Percentiles rank a stretch among this genome's conserved stretches.
Conservation (phyloP, 2,797 vertebrate species). For the Hoplostethus mediterraneus region DNA sequence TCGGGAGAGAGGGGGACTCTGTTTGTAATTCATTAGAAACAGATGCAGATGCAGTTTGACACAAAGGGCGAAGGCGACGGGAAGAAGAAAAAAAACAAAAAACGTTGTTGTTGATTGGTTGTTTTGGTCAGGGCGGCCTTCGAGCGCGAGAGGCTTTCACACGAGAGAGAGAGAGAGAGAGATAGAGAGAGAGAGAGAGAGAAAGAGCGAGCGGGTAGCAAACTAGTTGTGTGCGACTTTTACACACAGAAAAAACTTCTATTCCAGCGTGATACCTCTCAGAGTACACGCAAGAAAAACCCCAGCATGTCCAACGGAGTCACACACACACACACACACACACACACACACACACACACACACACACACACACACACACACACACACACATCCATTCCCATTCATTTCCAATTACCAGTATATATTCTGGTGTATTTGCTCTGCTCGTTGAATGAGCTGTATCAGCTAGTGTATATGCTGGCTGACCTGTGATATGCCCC, state of each 20-base stretch:
- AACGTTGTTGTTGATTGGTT: constrained; percentile 60
- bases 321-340: too few relatives aligned
- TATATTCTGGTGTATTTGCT: too few relatives aligned
- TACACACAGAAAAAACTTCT: constrained; percentile 13
- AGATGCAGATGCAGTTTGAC: constrained; percentile 86
- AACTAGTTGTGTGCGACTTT: constrained; percentile 16
- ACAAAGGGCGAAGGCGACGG: constrained; percentile 78
- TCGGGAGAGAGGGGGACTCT: constrained; percentile 78
- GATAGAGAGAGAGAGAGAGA: too few relatives aligned
- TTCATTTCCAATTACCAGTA: background rate
- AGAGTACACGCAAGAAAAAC: constrained; percentile 10
- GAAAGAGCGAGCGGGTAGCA: constrained; percentile 19
- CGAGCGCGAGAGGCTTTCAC: constrained; percentile 43
- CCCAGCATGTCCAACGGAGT: background rate
- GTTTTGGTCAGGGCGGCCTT: constrained; percentile 51
- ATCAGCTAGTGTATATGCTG: background rate
- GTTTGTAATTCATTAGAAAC: constrained; percentile 93
- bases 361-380: too few relatives aligned
- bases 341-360: too few relatives aligned
- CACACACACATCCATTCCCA: background rate
- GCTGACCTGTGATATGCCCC: constrained; percentile 16
- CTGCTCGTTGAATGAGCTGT: too few relatives aligned
- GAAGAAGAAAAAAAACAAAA: background rate
- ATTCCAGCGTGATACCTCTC: background rate
- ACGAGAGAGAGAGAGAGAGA: too few relatives aligned